Base-by-base conservation (phyloP, 1,140 invertebrate genomes). In the Aphaenogaster floridana region DNA sequence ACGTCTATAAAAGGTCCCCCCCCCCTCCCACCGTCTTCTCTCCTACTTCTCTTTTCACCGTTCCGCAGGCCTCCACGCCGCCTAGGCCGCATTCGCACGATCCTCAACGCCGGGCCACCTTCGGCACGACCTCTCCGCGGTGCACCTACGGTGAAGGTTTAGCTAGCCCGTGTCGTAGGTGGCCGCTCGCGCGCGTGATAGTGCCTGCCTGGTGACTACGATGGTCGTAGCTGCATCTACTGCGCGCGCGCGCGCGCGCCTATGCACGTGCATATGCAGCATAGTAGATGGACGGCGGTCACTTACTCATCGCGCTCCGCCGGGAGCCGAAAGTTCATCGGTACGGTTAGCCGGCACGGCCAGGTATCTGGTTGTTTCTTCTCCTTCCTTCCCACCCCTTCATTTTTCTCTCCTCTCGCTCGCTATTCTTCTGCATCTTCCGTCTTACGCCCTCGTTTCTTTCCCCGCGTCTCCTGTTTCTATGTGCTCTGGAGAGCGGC, bases 21-120 rank as follows among this genome's bases (percentile, higher is more conserved):
- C 21, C 89, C 48, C 39, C 36, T 28, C 28, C 28, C 28, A 1
- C 71, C 59, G 28, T 7, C 42, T 48, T 34, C 28, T 57, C 57
- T 42, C 52, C 74, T 66, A 64, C 61, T 45, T 86, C 72, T 90
- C 89, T 91, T 88, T 89, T 90, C 90, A 88, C 85, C 90, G 68
- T 86, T 88, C 81, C 87, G 77, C 80, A 77, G 57, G 52, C 72
- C 87, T 86, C 90, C 87, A 90, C 89, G 88, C 91, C 83, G 86
- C 59, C 86, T 91, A 90, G 86, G 88, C 92, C 89, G 85, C 92
- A 92, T 95, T 95, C 94, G 94, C 94, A 95, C 94, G 94, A 95
- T 94, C 92, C 91, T 94, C 93, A 85, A 93, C 92, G 93, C 92
- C 91, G 90, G 93, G 94, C 93, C 93, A 94, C 93, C 93, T 94